phyloP scores from a whole-genome alignment of 2,113 vertebrate genomes.

The Lamprotornis superbus region DNA sequence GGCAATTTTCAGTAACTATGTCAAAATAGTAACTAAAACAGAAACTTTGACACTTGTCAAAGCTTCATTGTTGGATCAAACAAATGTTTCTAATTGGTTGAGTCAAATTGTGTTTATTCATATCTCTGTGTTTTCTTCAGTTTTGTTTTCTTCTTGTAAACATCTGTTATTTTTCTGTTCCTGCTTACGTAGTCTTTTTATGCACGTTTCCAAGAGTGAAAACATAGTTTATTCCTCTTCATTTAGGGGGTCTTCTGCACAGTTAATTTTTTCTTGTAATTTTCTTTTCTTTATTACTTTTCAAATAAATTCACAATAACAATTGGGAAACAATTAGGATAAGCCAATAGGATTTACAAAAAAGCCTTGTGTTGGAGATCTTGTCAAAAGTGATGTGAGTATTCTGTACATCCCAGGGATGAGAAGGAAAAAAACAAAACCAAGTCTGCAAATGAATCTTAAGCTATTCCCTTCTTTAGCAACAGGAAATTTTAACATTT shows the following conservation, averaged over 20 bases:
- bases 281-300: background rate
- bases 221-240: background rate
- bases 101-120: background rate
- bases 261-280: background rate
- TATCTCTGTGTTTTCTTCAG: background rate
- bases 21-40: constrained; percentile 45
- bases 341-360: background rate
- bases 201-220: background rate
- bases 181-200: background rate
- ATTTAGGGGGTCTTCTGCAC: background rate
- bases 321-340: background rate
- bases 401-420: background rate
- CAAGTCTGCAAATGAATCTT: background rate
- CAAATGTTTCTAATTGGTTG: background rate
- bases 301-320: background rate
- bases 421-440: background rate
- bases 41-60: constrained; percentile 20
- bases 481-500: background rate
- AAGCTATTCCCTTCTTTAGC: background rate
- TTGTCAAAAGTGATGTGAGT: background rate
- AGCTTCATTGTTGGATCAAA: constrained; percentile 20
- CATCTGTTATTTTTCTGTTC: constrained; percentile 49
- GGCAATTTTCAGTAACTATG: constrained; percentile 35
- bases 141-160: background rate
- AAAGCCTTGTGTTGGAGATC: background rate